Evolutionary conservation across 2,113 vertebrate genomes (phyloP).

Genomic region (Channa maculata): DNA sequence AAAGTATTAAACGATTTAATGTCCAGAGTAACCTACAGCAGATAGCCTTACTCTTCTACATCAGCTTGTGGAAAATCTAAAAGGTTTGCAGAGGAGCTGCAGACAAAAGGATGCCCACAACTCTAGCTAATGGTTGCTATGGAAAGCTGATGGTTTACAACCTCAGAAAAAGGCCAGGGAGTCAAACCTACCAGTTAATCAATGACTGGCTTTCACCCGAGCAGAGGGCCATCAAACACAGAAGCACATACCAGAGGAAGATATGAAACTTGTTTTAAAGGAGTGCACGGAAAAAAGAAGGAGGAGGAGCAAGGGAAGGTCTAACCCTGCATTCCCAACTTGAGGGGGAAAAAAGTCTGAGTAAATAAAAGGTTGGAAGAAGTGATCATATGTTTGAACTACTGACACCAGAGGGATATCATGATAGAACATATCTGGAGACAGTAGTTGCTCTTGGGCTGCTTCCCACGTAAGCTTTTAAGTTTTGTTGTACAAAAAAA

Average conservation of each 20-base stretch:
- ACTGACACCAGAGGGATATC: constrained; percentile 24
- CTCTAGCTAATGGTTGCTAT: constrained; percentile 67
- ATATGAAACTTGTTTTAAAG: constrained; percentile 26
- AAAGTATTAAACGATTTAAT: no score
- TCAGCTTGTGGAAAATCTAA: neutral
- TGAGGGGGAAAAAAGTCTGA: constrained; percentile 22
- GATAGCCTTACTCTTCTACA: no score
- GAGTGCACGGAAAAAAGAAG: constrained; percentile 4
- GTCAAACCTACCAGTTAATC: constrained; percentile 70
- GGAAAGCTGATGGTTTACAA: constrained; percentile 70
- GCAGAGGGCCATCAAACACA: constrained; percentile 45
- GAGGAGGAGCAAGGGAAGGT: constrained; percentile 2
- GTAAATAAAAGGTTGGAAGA: constrained; percentile 33
- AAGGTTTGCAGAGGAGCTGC: constrained; percentile 19
- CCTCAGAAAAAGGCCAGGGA: constrained; percentile 62
- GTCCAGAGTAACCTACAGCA: no score
- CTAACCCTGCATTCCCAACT: constrained; percentile 19
- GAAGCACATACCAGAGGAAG: constrained; percentile 59
- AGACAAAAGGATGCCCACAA: constrained; percentile 69
- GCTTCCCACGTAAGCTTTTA: neutral
- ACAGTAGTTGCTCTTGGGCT: constrained; percentile 20
- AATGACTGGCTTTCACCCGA: constrained; percentile 51
- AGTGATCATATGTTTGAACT: constrained; percentile 26
- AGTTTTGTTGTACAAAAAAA: neutral
- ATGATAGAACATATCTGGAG: constrained; percentile 13